Percentiles rank a stretch among this genome's conserved stretches.
Evolutionary conservation across 2,888 invertebrate species (phyloP).

Genomic region (Mallateleia sp.): DNA sequence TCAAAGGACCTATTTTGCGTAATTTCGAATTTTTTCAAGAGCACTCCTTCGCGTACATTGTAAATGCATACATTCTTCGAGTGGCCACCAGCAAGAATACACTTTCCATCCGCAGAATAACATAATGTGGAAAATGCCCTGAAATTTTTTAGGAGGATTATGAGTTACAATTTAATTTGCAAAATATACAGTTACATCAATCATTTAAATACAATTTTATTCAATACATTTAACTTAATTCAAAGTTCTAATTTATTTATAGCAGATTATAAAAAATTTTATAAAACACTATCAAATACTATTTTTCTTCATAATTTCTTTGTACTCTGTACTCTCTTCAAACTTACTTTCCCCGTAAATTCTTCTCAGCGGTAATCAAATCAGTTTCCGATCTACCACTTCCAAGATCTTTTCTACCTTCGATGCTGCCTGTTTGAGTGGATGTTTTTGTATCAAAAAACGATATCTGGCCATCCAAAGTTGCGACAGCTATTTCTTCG

Average conservation of each 20-base stretch:
- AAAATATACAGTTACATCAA: slow-evolving; percentile 34
- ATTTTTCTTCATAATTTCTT: no score
- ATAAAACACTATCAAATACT: no score
- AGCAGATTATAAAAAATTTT: no score
- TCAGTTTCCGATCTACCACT: slow-evolving; percentile 96
- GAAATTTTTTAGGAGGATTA: slow-evolving; percentile 35
- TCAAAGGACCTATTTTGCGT: slow-evolving; percentile 98
- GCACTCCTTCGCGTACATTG: slow-evolving; percentile 94
- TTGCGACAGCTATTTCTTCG: slow-evolving; percentile 97
- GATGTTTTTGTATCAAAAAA: slow-evolving; percentile 94
- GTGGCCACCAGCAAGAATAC: slow-evolving; percentile 97
- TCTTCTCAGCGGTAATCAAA: slow-evolving; percentile 96
- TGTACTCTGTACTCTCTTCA: no score
- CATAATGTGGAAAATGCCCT: slow-evolving; percentile 97
- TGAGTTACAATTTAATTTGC: neutral
- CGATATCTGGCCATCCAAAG: slow-evolving; percentile 96
- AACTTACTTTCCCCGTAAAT: slow-evolving; percentile 95
- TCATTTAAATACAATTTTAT: slow-evolving; percentile 21
- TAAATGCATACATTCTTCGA: slow-evolving; percentile 99
- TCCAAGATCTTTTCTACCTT: slow-evolving; percentile 97
- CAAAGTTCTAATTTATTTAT: no score
- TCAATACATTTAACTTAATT: no score
- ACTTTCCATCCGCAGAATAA: slow-evolving; percentile 98
- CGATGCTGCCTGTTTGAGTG: slow-evolving; percentile 94
- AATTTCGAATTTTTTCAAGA: slow-evolving; percentile 97